Evolutionary conservation across 1,140 invertebrate genomes (phyloP).

Genomic region (Acyrthosiphon pisum): DNA sequence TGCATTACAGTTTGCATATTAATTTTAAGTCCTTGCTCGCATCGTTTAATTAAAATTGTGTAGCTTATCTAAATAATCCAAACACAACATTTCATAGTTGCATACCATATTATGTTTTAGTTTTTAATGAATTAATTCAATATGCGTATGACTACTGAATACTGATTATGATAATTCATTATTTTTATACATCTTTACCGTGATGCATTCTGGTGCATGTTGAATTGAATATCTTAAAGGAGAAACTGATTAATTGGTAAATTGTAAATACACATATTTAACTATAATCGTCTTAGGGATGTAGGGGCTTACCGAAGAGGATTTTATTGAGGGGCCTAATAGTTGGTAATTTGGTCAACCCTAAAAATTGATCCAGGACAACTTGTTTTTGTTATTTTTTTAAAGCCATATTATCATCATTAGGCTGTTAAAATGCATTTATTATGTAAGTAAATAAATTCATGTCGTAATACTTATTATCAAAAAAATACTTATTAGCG

Average conservation of each 20-base stretch:
- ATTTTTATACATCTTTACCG: background rate
- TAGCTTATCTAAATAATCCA: background rate
- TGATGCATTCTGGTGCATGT: background rate
- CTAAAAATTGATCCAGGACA: no score
- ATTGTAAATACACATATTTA: background rate
- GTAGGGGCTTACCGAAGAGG: no score
- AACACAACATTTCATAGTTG: background rate
- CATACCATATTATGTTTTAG: background rate
- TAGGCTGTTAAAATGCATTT: no score
- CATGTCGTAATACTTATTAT: no score
- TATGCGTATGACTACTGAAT: background rate
- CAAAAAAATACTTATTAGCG: no score
- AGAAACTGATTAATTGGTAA: background rate
- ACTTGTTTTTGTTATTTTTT: no score
- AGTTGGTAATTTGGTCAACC: no score
- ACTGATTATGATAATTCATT: background rate
- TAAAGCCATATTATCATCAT: no score
- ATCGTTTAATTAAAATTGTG: background rate
- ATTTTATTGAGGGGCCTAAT: no score
- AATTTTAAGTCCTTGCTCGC: background rate
- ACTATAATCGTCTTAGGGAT: background rate
- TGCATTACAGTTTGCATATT: conserved; percentile 3
- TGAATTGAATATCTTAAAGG: background rate
- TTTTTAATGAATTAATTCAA: background rate
- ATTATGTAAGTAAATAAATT: no score